These are phyloP conservation scores for Acrocyrtus sp. DNA, from an alignment of 2,888 invertebrate species.

Conservation along the genomic window DNA sequence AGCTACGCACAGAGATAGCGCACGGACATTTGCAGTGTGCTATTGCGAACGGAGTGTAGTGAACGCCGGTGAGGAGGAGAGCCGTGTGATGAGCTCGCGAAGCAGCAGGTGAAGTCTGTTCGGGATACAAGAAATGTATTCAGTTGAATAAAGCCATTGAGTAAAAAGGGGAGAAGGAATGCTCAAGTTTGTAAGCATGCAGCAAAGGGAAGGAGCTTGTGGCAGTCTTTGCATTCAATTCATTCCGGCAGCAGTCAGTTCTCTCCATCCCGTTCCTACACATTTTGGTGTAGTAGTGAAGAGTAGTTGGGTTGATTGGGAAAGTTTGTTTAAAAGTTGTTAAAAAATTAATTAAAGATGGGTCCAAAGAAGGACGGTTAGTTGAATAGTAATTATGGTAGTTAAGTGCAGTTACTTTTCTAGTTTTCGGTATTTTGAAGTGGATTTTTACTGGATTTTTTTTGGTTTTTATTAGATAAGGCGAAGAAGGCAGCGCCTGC, in stretches of 20 bases:
- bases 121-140: too few relatives aligned
- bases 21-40: too few relatives aligned
- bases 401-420: neutral
- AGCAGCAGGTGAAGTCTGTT: too few relatives aligned
- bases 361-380: constrained; percentile 62
- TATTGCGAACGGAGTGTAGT: too few relatives aligned
- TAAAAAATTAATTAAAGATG: constrained; percentile 50
- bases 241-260: neutral
- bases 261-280: neutral
- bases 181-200: constrained; percentile 41
- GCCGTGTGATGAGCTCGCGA: too few relatives aligned
- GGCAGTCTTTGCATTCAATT: neutral
- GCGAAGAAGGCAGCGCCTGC: constrained; percentile 68
- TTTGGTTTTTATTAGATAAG: constrained; percentile 22
- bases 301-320: neutral
- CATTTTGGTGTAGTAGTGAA: neutral
- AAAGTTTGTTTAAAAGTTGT: constrained; percentile 1
- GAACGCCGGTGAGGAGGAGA: too few relatives aligned
- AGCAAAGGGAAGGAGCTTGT: neutral
- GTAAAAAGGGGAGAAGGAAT: constrained; percentile 13
- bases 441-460: neutral
- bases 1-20: too few relatives aligned
- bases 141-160: constrained; percentile 16
- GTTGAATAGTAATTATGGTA: constrained; percentile 12
- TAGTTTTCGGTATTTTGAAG: neutral